phyloP scores from a whole-genome alignment of 2,113 vertebrate genomes.

The Leptosomus discolor region DNA sequence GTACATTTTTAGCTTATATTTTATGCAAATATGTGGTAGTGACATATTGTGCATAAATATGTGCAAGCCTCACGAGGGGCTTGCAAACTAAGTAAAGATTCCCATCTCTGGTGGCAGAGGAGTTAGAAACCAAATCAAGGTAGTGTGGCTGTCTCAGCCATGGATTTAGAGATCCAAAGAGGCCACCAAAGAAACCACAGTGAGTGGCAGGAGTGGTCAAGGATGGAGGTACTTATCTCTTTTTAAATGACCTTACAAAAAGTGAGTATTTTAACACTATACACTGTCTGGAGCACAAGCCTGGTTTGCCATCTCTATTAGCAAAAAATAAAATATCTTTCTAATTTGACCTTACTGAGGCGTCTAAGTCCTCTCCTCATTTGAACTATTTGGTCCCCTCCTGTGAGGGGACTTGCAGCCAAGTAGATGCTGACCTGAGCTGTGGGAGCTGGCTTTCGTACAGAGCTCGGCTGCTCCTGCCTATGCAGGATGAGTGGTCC shows the following conservation, averaged over 20 bases:
- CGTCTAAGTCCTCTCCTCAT: background rate
- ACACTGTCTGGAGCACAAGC: background rate
- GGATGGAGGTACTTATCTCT: background rate
- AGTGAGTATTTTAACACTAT: background rate
- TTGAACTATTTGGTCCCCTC: background rate
- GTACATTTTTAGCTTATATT: background rate
- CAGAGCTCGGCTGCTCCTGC: background rate
- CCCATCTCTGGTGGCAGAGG: fast-evolving
- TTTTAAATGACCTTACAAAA: background rate
- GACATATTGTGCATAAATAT: no score
- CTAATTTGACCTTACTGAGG: background rate
- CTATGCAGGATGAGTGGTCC: background rate
- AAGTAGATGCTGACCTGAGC: background rate
- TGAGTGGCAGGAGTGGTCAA: background rate
- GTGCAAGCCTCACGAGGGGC: no score
- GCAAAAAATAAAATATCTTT: background rate
- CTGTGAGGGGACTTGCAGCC: background rate
- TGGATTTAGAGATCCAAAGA: background rate
- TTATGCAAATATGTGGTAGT: no score
- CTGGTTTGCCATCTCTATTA: background rate
- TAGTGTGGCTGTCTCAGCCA: background rate
- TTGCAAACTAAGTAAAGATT: background rate
- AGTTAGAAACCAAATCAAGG: background rate
- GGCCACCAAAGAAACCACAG: background rate
- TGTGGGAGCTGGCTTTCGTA: background rate